Base-by-base conservation (phyloP, 2,113 vertebrate species). In the Pseudorasbora parva region DNA sequence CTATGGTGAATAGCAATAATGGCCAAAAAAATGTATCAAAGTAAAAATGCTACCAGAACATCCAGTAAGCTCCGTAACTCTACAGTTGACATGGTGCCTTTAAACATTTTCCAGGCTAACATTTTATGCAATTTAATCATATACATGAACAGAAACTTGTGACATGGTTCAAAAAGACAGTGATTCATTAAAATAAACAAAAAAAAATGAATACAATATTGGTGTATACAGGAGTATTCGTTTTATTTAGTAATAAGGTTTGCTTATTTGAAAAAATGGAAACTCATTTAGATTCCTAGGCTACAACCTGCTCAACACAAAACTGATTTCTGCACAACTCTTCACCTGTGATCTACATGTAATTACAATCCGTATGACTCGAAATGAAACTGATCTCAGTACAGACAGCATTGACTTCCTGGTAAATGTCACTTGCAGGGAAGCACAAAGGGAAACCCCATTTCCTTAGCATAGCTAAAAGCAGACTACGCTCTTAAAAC, bases 381-480 rank as follows among this genome's bases (percentile, higher is more conserved):
- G 82, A 82, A 75, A 56, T 54, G 82, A 87, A 86, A 84, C 78
- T 11, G 82, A 41, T 79, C 37, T 79, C 47, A 57, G 25, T 82
- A 73, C 64, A 47, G 66, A 45, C 27, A 73, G 25, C 12, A 60
- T 6, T 27, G 23, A 59, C 76, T 86, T 86, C 85, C 85, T 83
- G 66, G 69, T 59, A 84, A 78, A 87, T 62, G 82, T 54, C 62
- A 76, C 23, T 82, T 30, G 59, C 25, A 75, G 23, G 64, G 86
- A 60, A 45, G 59, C 78, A 75, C 73, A 57, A 78, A 87, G 83
- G 86, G 80, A 85, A 87, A 82, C 86, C 83, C 80, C 86, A 62
- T 79, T 79, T 79, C 83, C 75, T 56, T 81, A 30, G 74, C 45
- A 27, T 25, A 8, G 21, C n/a, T 64, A 15, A 78, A 10, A 73